These are phyloP conservation scores for Osmerus eperlanus DNA, from an alignment of 2,113 vertebrate species.

Conservation along the genomic window DNA sequence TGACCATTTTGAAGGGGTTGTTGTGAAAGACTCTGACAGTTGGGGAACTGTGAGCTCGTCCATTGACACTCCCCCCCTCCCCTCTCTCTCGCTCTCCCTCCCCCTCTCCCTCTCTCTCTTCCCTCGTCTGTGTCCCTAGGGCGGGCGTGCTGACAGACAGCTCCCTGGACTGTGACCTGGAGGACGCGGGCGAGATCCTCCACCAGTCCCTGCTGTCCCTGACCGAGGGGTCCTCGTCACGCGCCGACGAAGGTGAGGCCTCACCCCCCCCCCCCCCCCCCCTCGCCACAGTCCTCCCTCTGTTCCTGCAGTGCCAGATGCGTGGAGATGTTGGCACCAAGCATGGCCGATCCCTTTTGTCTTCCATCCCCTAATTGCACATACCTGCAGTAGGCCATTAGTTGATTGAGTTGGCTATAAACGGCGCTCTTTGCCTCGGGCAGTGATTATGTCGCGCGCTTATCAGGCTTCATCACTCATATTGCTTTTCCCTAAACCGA, in stretches of 20 bases:
- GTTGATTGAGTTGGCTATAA: neutral
- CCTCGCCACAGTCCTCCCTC: neutral
- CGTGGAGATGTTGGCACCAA: neutral
- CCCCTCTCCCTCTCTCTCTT: constrained; percentile 3
- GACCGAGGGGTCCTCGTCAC: constrained; percentile 72
- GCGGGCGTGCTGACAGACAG: constrained; percentile 49
- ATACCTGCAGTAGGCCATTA: neutral
- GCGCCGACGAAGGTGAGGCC: constrained; percentile 78
- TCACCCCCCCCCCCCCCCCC: neutral
- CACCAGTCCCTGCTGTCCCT: constrained; percentile 72
- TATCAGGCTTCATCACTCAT: too few species aligned
- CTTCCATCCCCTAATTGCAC: neutral
- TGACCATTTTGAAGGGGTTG: too few species aligned
- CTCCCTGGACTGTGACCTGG: constrained; percentile 67
- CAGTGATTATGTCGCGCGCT: too few species aligned
- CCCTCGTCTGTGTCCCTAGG: constrained; percentile 40
- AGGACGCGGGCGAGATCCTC: constrained; percentile 66
- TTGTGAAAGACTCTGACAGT: too few species aligned
- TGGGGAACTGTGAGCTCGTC: too few species aligned
- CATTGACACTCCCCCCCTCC: neutral
- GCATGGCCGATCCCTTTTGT: too few species aligned
- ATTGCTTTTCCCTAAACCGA: too few species aligned
- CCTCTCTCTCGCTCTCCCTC: too few species aligned
- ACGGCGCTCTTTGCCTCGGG: too few species aligned
- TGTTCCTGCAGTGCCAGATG: neutral